Evolutionary conservation across 2,888 invertebrate genomes (phyloP).

Genomic region (Polymixis flavicincta): DNA sequence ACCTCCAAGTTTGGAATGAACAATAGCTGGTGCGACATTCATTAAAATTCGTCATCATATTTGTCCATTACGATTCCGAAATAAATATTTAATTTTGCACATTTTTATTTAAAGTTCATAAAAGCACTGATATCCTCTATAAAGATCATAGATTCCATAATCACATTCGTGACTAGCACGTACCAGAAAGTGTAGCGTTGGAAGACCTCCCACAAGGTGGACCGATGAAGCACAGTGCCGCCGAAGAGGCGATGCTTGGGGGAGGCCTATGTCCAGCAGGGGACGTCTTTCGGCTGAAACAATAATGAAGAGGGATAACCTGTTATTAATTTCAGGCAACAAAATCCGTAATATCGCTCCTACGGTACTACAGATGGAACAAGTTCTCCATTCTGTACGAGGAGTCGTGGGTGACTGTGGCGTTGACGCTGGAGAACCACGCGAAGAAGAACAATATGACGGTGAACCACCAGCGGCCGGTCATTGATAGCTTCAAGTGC

Average conservation of each 20-base stretch:
- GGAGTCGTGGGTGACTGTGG: slow-evolving; percentile 95
- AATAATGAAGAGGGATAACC: background rate
- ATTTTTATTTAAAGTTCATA: background rate
- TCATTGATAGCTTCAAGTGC: slow-evolving; percentile 94
- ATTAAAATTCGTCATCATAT: background rate
- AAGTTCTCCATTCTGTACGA: slow-evolving; percentile 97
- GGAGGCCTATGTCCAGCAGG: background rate
- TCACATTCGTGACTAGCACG: too few species aligned
- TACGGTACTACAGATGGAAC: slow-evolving; percentile 97
- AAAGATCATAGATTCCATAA: background rate
- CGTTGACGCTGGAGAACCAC: slow-evolving; percentile 94
- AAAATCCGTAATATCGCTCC: slow-evolving; percentile 97
- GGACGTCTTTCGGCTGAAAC: background rate
- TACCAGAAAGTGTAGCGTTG: background rate
- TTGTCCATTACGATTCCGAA: background rate
- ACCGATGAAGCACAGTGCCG: background rate
- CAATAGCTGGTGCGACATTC: background rate
- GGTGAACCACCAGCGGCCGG: slow-evolving; percentile 94
- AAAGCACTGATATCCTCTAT: background rate
- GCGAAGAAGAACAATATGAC: slow-evolving; percentile 95
- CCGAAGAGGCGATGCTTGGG: background rate
- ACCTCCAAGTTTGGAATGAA: background rate
- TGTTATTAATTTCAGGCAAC: slow-evolving; percentile 93
- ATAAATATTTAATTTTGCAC: background rate
- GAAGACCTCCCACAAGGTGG: background rate